A percentile compares a stretch with the other conserved stretches of the same genome.
Conservation (phyloP, 1,140 invertebrate genomes). For the Nylanderia fulva region DNA sequence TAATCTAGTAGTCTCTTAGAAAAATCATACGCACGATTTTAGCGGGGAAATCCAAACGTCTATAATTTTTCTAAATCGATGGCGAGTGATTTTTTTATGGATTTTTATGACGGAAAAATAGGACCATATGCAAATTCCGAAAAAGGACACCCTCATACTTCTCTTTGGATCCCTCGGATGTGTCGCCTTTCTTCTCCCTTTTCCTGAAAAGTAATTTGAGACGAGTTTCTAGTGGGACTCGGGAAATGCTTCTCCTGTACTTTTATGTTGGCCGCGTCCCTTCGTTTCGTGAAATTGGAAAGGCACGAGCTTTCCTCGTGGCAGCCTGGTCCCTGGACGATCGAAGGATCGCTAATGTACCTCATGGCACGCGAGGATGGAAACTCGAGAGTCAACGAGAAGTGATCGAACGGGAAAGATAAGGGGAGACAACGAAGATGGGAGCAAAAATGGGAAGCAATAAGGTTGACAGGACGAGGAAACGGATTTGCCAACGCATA, state of each 20-base stretch:
- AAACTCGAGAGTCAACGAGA: constrained; percentile 26
- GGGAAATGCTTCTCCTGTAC: constrained; percentile 47
- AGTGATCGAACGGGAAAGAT: constrained; percentile 57
- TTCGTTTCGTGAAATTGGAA: constrained; percentile 62
- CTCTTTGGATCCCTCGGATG: constrained; percentile 14
- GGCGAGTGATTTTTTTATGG: not conserved
- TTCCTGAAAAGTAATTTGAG: constrained; percentile 56
- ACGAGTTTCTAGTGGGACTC: constrained; percentile 49
- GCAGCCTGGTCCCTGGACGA: constrained; percentile 47
- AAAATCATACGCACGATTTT: not conserved
- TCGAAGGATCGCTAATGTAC: constrained; percentile 54
- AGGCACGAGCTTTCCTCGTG: constrained; percentile 44
- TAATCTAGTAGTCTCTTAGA: not conserved
- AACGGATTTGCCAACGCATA: constrained; percentile 36
- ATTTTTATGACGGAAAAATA: constrained; percentile 1
- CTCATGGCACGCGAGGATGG: constrained; percentile 12
- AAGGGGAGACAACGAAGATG: constrained; percentile 44
- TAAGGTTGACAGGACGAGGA: not conserved
- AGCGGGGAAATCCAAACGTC: not conserved
- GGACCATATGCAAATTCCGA: constrained; percentile 43
- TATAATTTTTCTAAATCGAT: not conserved
- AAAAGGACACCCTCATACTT: not conserved
- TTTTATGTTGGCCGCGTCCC: constrained; percentile 16
- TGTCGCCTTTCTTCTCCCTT: constrained; percentile 17
- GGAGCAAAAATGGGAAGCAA: constrained; percentile 12